Evolutionary conservation across 2,888 invertebrate genomes (phyloP).

Genomic region (Sipha maydis): DNA sequence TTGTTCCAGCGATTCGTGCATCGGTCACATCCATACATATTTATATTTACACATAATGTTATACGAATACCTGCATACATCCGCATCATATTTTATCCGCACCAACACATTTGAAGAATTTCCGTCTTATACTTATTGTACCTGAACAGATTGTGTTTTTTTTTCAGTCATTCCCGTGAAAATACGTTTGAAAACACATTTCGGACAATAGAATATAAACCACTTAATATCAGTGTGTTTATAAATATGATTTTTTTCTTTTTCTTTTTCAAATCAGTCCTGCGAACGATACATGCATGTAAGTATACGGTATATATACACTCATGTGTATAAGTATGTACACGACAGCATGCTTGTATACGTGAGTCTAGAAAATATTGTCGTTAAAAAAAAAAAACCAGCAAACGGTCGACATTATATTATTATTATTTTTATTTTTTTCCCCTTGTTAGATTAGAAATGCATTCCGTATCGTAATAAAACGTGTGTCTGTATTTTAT

Average conservation of each 20-base stretch:
- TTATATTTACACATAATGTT: not conserved
- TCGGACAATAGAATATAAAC: conserved; percentile 12
- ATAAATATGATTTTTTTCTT: not conserved
- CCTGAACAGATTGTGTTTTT: not conserved
- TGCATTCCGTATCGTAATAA: conserved; percentile 26
- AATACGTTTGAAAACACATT: conserved; percentile 11
- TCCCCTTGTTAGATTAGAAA: conserved; percentile 34
- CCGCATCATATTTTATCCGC: not conserved
- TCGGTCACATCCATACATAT: not conserved
- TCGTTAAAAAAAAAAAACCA: conserved; percentile 6
- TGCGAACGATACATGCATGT: not conserved
- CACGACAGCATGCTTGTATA: too few relatives aligned
- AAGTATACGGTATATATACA: not conserved
- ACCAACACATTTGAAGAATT: conserved; percentile 1
- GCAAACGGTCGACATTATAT: not conserved
- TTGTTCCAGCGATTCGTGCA: conserved; percentile 8
- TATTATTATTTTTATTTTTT: not conserved
- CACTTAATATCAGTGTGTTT: not conserved
- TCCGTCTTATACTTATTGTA: not conserved
- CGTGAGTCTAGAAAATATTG: not conserved
- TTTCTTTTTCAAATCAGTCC: not conserved
- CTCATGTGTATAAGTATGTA: not conserved
- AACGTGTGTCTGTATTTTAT: not conserved
- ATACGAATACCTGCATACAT: not conserved
- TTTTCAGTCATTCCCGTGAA: not conserved